Conservation (phyloP, 2,113 vertebrate species). For the Etia nguti region DNA sequence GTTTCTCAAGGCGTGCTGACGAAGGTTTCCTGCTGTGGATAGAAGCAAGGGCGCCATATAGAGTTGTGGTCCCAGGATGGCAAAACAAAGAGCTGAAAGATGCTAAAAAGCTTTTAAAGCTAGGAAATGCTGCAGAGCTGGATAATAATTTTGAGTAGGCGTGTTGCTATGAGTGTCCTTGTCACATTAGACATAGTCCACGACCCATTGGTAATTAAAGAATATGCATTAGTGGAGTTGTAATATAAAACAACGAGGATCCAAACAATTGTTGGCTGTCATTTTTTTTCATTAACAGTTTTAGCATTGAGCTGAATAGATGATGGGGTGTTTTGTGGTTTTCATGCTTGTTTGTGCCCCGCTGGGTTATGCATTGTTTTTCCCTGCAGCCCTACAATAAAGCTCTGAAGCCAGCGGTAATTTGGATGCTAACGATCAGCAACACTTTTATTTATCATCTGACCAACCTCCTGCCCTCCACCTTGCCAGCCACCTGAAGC, state of each 20-base stretch:
- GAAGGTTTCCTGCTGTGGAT: background rate
- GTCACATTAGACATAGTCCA: background rate
- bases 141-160: background rate
- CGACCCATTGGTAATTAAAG: background rate
- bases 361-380: background rate
- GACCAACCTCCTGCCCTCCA: background rate
- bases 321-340: background rate
- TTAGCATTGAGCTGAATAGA: background rate
- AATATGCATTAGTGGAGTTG: background rate
- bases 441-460: constrained; percentile 21
- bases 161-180: background rate
- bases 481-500: constrained; percentile 1
- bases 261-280: background rate
- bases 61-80: background rate
- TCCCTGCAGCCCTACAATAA: background rate
- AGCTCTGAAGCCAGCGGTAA: background rate
- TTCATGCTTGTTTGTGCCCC: background rate
- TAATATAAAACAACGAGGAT: background rate
- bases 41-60: background rate
- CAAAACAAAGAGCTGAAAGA: background rate
- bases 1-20: background rate
- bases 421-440: background rate
- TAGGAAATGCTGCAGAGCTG: background rate
- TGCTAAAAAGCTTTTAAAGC: background rate
- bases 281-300: background rate